phyloP scores from a whole-genome alignment of 2,888 invertebrate genomes.

The Kuschelorhynchus macadamiae region DNA sequence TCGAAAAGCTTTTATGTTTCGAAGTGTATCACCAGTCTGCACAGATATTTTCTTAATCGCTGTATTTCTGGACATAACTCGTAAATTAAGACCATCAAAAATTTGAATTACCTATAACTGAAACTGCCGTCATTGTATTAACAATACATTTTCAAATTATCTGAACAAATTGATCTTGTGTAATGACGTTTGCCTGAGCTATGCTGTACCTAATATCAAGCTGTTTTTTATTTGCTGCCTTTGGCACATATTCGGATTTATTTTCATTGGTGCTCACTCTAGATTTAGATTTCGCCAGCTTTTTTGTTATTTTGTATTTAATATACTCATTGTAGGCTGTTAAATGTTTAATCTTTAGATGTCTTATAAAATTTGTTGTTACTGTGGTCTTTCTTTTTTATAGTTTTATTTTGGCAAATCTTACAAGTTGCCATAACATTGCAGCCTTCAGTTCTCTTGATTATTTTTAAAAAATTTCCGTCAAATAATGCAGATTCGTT shows the following conservation, averaged over 20 bases:
- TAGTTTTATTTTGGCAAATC: neutral
- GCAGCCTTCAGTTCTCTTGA: neutral
- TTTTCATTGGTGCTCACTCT: too few species aligned
- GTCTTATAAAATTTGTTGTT: conserved; percentile 3
- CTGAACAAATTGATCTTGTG: neutral
- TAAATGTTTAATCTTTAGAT: neutral
- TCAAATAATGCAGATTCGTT: conserved; percentile 1
- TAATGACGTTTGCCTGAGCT: neutral
- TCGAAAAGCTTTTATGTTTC: neutral
- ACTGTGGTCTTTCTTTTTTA: neutral
- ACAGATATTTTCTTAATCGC: neutral
- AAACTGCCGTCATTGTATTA: neutral
- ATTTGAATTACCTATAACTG: neutral
- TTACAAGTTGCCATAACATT: neutral
- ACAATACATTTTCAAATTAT: neutral
- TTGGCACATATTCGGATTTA: too few species aligned
- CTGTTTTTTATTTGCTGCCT: neutral
- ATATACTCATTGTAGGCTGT: neutral
- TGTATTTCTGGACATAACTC: conserved; percentile 4
- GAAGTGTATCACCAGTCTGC: neutral
- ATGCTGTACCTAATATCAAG: neutral
- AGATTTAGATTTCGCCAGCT: too few species aligned
- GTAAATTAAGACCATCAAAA: conserved; percentile 1
- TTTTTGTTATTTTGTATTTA: too few species aligned
- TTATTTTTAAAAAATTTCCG: neutral